Percentiles rank a stretch among this genome's conserved stretches.
phyloP scores from a whole-genome alignment of 2,113 vertebrate species.

The Petromus typicus region DNA sequence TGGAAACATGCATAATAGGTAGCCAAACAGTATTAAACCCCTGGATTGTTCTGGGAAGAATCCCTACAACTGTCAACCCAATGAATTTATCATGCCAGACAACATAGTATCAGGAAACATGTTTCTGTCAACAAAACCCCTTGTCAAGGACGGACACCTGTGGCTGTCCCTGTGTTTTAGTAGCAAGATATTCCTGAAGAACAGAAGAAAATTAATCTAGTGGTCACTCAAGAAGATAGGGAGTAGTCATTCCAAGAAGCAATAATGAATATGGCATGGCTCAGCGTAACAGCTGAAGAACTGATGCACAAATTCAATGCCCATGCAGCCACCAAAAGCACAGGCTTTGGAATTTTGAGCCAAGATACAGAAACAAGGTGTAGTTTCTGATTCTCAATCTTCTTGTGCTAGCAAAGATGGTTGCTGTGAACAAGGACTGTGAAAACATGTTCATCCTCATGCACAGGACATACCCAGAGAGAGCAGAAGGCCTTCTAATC shows the following conservation, averaged over 20 bases:
- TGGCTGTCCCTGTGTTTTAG: slow-evolving; percentile 97
- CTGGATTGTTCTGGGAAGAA: slow-evolving; percentile 98
- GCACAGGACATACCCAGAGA: slow-evolving; percentile 98
- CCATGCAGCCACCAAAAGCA: slow-evolving; percentile 98
- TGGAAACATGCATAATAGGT: slow-evolving; percentile 96
- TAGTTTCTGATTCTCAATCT: slow-evolving; percentile 99
- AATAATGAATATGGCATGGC: slow-evolving; percentile 99
- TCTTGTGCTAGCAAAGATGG: slow-evolving; percentile 98
- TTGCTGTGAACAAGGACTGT: slow-evolving; percentile 87
- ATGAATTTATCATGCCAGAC: slow-evolving; percentile 99
- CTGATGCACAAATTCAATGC: slow-evolving; percentile 99
- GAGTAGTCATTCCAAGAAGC: slow-evolving; percentile 98
- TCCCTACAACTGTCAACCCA: slow-evolving; percentile 98
- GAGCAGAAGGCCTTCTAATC: slow-evolving; percentile 98
- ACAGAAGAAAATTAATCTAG: slow-evolving; percentile 99
- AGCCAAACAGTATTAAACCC: slow-evolving; percentile 98
- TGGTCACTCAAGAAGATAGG: slow-evolving; percentile 98
- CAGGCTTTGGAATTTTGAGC: slow-evolving; percentile 97
- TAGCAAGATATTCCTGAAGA: slow-evolving; percentile 99
- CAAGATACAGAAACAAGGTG: slow-evolving; percentile 97
- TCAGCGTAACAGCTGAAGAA: slow-evolving; percentile 98
- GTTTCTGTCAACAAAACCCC: slow-evolving; percentile 96
- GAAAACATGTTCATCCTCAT: slow-evolving; percentile 97
- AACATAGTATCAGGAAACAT: slow-evolving; percentile 99
- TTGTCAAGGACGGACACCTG: slow-evolving; percentile 93